Percentiles rank a stretch among this genome's conserved stretches.
Evolutionary conservation across 2,888 invertebrate species (phyloP).

Genomic region (Epirrhoe alternata): DNA sequence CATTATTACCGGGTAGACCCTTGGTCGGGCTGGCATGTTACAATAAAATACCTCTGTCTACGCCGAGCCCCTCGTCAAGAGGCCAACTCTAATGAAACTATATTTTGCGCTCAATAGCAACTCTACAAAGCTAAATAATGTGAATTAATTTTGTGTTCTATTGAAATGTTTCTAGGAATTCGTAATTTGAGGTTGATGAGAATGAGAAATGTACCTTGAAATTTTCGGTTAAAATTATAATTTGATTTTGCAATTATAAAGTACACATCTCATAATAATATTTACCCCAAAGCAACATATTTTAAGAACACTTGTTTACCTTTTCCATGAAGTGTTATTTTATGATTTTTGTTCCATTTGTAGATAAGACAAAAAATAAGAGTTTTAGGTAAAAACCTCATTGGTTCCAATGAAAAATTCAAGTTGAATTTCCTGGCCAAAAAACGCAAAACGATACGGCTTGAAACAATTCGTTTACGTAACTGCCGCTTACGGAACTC

Average conservation of each 20-base stretch:
- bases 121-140: conserved; percentile 46
- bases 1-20: conserved; percentile 45
- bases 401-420: conserved; percentile 1
- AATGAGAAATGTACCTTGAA: neutral
- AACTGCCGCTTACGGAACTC: conserved; percentile 37
- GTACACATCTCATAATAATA: neutral
- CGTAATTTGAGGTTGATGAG: neutral
- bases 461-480: conserved; percentile 41
- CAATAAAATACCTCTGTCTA: conserved; percentile 56
- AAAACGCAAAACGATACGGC: conserved; percentile 32
- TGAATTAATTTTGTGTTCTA: conserved; percentile 39
- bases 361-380: neutral
- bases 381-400: conserved; percentile 2
- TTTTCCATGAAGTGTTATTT: neutral
- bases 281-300: neutral
- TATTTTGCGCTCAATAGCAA: conserved; percentile 53
- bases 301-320: neutral
- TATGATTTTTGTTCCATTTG: neutral
- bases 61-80: conserved; percentile 48
- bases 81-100: conserved; percentile 54
- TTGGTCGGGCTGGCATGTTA: conserved; percentile 46
- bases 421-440: conserved; percentile 5
- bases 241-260: neutral
- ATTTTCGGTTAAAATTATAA: neutral
- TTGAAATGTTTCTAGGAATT: conserved; percentile 28